phyloP scores from a whole-genome alignment of 2,888 invertebrate species.

The Synanthedon vespiformis region DNA sequence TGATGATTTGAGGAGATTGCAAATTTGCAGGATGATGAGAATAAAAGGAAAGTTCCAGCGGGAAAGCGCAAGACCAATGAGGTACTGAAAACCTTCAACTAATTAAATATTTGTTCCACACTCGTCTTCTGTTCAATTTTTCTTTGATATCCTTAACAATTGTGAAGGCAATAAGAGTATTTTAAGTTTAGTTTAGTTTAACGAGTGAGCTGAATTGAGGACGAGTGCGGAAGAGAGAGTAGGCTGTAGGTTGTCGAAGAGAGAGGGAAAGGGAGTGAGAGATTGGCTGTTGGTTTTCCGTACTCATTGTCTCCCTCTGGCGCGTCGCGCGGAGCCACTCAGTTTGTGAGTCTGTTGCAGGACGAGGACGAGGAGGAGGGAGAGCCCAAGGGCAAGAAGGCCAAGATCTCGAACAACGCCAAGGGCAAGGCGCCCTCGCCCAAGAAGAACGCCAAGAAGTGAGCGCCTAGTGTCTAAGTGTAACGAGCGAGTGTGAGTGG shows the following conservation, averaged over 20 bases:
- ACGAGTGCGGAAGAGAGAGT: too few relatives aligned
- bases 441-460: slow-evolving; percentile 77
- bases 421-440: slow-evolving; percentile 77
- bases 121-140: too few relatives aligned
- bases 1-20: slow-evolving; percentile 41
- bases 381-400: slow-evolving; percentile 83
- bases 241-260: slow-evolving; percentile 18
- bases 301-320: slow-evolving; percentile 59
- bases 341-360: slow-evolving; percentile 21
- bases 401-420: slow-evolving; percentile 78
- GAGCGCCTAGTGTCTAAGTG: slow-evolving; percentile 32
- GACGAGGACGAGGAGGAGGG: slow-evolving; percentile 82
- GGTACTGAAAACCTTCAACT: slow-evolving; percentile 70
- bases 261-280: slow-evolving; percentile 53
- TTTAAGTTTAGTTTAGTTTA: too few relatives aligned
- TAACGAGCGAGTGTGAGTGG: slow-evolving; percentile 46
- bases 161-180: too few relatives aligned
- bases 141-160: too few relatives aligned
- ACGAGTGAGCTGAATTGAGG: neutral
- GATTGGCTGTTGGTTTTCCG: slow-evolving; percentile 66
- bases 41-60: slow-evolving; percentile 63
- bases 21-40: slow-evolving; percentile 68
- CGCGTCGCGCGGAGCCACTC: slow-evolving; percentile 11
- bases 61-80: slow-evolving; percentile 68
- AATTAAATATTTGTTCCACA: slow-evolving; percentile 18